Evolutionary conservation across 2,888 invertebrate genomes (phyloP).

Genomic region (Drosophila mercatorum): DNA sequence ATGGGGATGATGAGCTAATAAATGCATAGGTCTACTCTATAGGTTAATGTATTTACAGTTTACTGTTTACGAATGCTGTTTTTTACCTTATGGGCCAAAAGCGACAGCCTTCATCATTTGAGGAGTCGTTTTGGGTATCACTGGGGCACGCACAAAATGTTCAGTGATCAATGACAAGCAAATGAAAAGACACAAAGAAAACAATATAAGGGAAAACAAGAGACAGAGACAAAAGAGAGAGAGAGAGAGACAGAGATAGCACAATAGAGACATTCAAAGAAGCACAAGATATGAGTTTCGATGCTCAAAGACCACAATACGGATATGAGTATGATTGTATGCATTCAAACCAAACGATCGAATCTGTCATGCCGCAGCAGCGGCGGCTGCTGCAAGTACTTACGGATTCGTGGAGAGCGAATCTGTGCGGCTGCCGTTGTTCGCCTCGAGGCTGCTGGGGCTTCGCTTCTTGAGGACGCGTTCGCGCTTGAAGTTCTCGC

Average conservation of each 20-base stretch:
- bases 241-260: conserved; percentile 23
- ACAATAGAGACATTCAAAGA: conserved; percentile 46
- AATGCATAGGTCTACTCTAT: background rate
- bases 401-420: conserved; percentile 82
- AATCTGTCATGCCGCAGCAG: conserved; percentile 24
- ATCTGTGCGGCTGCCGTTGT: conserved; percentile 82
- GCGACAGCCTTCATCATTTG: conserved; percentile 82
- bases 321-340: conserved; percentile 3
- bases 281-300: conserved; percentile 41
- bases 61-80: conserved; percentile 48
- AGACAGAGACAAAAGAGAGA: conserved; percentile 11
- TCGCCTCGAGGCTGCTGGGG: conserved; percentile 74
- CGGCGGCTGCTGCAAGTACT: conserved; percentile 48
- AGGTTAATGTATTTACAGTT: conserved; percentile 13
- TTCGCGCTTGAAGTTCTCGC: conserved; percentile 61
- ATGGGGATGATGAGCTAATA: background rate
- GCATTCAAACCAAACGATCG: conserved; percentile 10
- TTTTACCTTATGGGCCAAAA: conserved; percentile 84
- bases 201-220: conserved; percentile 15
- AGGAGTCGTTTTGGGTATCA: conserved; percentile 75
- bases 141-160: conserved; percentile 72
- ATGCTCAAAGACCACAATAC: conserved; percentile 22
- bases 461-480: conserved; percentile 31
- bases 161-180: conserved; percentile 75
- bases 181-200: conserved; percentile 52